These are phyloP conservation scores for Lasioglossum marginatum DNA, from an alignment of 2,888 invertebrate genomes.

Conservation along the genomic window DNA sequence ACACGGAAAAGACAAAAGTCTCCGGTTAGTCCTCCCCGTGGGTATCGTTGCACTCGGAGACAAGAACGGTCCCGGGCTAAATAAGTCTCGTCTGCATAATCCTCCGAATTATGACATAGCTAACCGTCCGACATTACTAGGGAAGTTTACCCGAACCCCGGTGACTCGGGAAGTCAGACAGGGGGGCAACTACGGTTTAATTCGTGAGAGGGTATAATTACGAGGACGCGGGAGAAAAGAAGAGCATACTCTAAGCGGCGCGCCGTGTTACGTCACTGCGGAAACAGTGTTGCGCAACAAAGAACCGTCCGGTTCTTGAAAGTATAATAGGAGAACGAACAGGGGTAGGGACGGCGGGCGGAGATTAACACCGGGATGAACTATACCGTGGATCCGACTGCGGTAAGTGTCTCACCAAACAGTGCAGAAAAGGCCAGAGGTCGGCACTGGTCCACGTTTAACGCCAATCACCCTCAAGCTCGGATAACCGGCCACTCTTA, in stretches of 20 bases:
- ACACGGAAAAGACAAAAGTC: background rate
- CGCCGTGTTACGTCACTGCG: slow-evolving; percentile 8
- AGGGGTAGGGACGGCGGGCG: background rate
- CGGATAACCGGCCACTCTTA: slow-evolving; percentile 79
- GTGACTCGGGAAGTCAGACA: background rate
- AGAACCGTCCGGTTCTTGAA: background rate
- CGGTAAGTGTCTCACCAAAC: slow-evolving; percentile 77
- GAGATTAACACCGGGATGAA: background rate
- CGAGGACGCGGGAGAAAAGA: background rate
- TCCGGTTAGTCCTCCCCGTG: background rate
- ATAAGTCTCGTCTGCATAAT: slow-evolving; percentile 38
- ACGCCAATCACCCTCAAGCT: slow-evolving; percentile 82
- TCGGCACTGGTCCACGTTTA: slow-evolving; percentile 79
- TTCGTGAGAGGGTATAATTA: slow-evolving; percentile 2
- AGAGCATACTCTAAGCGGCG: background rate
- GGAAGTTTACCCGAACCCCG: slow-evolving; percentile 11
- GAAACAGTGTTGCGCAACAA: slow-evolving; percentile 1
- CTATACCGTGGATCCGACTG: background rate
- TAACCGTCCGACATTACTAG: background rate
- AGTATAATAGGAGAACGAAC: background rate
- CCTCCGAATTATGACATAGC: slow-evolving; percentile 19
- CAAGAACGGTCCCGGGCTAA: background rate
- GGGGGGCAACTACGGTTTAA: background rate
- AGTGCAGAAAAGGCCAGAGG: slow-evolving; percentile 80
- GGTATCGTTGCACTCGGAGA: background rate